Evolutionary conservation across 1,140 invertebrate genomes (phyloP).

Genomic region (Philotrypesis tridentata): DNA sequence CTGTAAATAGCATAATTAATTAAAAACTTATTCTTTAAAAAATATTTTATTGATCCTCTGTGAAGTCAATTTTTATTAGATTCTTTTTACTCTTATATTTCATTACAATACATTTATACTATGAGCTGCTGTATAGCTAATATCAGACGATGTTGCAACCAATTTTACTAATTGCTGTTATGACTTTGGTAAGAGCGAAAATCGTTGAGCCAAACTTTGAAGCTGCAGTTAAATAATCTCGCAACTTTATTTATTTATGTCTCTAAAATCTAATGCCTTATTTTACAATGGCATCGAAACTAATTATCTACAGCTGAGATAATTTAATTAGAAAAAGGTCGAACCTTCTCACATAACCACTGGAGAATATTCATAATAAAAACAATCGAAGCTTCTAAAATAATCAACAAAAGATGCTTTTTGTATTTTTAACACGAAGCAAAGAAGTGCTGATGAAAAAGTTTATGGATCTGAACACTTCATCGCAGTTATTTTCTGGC

Average conservation of each 20-base stretch:
- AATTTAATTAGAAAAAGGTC: neutral
- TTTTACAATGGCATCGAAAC: no score
- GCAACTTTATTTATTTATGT: neutral
- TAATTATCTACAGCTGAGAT: no score
- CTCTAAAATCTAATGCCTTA: no score
- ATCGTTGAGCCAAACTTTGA: slow-evolving; percentile 29
- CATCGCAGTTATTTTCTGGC: slow-evolving; percentile 37
- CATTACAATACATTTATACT: slow-evolving; percentile 32
- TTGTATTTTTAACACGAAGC: neutral
- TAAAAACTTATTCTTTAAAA: neutral
- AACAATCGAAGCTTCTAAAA: neutral
- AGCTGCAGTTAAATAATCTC: neutral
- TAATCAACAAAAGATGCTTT: neutral
- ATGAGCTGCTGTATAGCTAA: slow-evolving; percentile 48
- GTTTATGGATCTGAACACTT: slow-evolving; percentile 4
- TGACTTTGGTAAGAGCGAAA: slow-evolving; percentile 56
- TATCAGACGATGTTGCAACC: slow-evolving; percentile 45
- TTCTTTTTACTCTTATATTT: neutral
- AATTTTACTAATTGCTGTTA: slow-evolving; percentile 50
- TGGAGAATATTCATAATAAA: neutral
- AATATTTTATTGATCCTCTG: neutral
- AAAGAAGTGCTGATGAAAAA: neutral
- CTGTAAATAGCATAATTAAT: neutral
- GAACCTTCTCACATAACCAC: neutral
- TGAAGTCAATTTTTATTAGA: neutral